Conservation (phyloP, 2,888 invertebrate species). For the Himalopsyche anomala region DNA sequence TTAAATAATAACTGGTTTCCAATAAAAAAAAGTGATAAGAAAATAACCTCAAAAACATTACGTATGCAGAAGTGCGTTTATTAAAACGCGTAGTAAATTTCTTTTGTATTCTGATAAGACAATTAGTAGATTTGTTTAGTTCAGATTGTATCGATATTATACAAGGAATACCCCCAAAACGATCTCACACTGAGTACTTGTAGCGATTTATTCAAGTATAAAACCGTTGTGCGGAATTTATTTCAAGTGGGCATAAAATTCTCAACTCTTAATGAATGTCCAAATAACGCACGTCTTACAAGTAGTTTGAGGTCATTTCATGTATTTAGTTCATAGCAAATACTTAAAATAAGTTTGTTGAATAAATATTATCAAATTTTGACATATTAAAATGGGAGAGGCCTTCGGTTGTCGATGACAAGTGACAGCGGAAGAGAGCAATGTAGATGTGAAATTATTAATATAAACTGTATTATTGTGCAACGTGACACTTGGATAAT, state of each 20-base stretch:
- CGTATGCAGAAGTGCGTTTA: constrained; percentile 5
- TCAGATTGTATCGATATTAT: not conserved
- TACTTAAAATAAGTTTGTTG: not conserved
- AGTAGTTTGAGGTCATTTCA: not conserved
- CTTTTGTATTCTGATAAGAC: not conserved
- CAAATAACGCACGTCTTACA: not conserved
- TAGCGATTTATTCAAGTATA: not conserved
- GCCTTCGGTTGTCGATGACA: constrained; percentile 26
- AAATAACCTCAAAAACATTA: constrained; percentile 46
- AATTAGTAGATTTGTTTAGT: not conserved
- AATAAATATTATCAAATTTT: not conserved
- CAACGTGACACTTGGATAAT: not conserved
- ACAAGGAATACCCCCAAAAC: not conserved
- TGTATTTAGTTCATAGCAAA: not conserved
- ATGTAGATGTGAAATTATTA: constrained; percentile 1
- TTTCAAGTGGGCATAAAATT: not conserved
- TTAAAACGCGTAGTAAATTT: not conserved
- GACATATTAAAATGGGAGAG: constrained; percentile 21
- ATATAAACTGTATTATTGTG: not conserved
- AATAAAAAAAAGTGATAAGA: constrained; percentile 6
- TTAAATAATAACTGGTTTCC: not conserved
- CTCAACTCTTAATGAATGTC: not conserved
- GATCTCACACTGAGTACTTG: not conserved
- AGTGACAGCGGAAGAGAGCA: constrained; percentile 4
- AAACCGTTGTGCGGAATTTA: constrained; percentile 24